Evolutionary conservation across 2,113 vertebrate species (phyloP), one percentile per base, ranked within the genome.

Genomic region (Sinosuthora webbiana): DNA sequence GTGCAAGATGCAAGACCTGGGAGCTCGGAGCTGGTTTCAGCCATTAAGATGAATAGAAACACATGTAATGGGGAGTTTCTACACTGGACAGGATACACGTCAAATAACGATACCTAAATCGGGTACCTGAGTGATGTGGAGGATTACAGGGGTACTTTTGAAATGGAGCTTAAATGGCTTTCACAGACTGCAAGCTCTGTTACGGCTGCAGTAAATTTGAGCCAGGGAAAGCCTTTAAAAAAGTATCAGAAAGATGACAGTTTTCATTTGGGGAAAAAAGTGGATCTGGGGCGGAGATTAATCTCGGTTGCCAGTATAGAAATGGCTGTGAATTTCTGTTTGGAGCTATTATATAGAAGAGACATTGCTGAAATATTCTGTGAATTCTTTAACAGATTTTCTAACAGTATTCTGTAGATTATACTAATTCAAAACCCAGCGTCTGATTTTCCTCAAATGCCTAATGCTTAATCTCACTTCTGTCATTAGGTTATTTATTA

Each of bases 381-480:
- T 45, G 60, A 45, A 62, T 22, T 59, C 53, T 63, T n/a, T 49
- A 78, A 45, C 14, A 41, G 35, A 63, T 84, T 83, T 73, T 52
- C 12, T 64, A 86, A 44, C 35, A 44, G 31, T 42, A n/a, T 84
- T 65, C 57, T 63, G 22, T 45, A 71, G 59, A 53, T 53, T 8
- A 69, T 74, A 49, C 53, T 45, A 76, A 92, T 83, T 83, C 45
- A 85, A 64, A 89, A 79, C 39, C 64, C 77, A 74, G 63, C 78
- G 53, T 92, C 96, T 92, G 87, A 63, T 93, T 77, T 90, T 89
- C 60, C 53, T 22, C 1, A 15, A 62, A 89, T 94, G 83, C 92
- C 63, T 97, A 97, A 97, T 98, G 89, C 87, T 97, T 98, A 98
- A 97, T 96, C 97, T 70, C 17, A 89, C 74, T 96, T 97, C 94